Base-by-base conservation (phyloP, 2,113 vertebrate genomes). In the Alethe castanea region DNA sequence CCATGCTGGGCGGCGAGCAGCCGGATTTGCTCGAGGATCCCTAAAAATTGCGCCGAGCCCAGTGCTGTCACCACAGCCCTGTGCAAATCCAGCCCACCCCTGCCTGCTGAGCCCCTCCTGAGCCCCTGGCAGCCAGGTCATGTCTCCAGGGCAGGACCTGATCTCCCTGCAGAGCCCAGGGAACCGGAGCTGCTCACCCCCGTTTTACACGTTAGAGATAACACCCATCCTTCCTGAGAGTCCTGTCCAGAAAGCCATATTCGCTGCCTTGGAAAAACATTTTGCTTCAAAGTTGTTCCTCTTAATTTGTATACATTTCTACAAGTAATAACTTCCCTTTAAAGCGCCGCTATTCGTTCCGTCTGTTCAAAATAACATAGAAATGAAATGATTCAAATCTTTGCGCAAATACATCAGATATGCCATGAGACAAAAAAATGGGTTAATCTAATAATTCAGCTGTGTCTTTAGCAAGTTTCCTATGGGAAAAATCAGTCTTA, bases 401-500 rank as follows among this genome's bases (percentile, higher is more conserved):
- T 2, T 11, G 59, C 2, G 1, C 92, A 83, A 77, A 88, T 60
- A 40, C 31, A 80, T 59, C 83, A 83, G 78, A 66, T 83, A 73
- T 28, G 57, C 70, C 61, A 23, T 2, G 17, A 92, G 81, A 90
- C 70, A 86, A 94, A 93, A 90, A 95, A 94, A 81, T 19, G 79
- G 69, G 71, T 88, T 96, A 92, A 95, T 83, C 79, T 92, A 95
- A 78, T 92, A 90, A 96, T 90, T 94, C 81, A 81, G 8, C 80
- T 91, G 84, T 26, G 19, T 86, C 91, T 90, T 90, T 86, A 97
- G 52, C 76, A 95, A 93, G 91, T 90, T 94, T 96, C 81, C 95
- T 85, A 45, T 86, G 79, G 86, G 88, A 92, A 95, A 95, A 97
- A 92, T 95, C 95, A 90, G 88, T 94, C 82, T 92, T 90, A 84